phyloP scores from a whole-genome alignment of 1,140 invertebrate genomes.

The Cotesia vestalis region DNA sequence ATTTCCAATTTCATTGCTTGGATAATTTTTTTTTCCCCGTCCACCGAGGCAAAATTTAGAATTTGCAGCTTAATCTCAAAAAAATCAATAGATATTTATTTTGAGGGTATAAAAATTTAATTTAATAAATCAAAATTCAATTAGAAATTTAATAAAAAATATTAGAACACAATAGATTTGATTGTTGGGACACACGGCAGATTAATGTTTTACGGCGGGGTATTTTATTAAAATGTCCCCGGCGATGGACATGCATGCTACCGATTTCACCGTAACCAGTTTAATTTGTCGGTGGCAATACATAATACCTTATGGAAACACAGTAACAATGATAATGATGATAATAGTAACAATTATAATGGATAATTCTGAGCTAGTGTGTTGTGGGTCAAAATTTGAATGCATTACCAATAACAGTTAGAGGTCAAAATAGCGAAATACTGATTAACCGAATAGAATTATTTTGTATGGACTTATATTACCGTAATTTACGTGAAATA shows the following conservation, averaged over 20 bases:
- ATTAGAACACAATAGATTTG: no score
- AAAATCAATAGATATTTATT: background rate
- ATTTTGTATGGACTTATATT: constrained; percentile 11
- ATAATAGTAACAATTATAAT: no score
- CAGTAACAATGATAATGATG: background rate
- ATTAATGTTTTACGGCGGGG: background rate
- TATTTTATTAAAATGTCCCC: background rate
- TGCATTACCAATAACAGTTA: constrained; percentile 37
- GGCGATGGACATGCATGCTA: constrained; percentile 28
- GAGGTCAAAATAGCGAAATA: constrained; percentile 34
- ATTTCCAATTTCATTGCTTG: background rate
- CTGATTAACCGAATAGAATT: constrained; percentile 24
- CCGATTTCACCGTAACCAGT: constrained; percentile 50
- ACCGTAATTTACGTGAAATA: background rate
- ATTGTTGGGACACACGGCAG: background rate
- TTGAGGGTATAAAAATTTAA: background rate
- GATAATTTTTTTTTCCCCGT: background rate
- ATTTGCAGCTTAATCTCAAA: no score
- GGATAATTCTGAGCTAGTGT: no score
- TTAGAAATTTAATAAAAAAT: no score
- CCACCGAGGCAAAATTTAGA: no score
- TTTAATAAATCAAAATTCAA: no score
- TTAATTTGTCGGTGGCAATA: constrained; percentile 43
- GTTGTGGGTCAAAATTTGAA: constrained; percentile 33
- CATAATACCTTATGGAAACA: background rate